phyloP scores from a whole-genome alignment of 2,797 vertebrate species.

The Centroberyx gerrardi region DNA sequence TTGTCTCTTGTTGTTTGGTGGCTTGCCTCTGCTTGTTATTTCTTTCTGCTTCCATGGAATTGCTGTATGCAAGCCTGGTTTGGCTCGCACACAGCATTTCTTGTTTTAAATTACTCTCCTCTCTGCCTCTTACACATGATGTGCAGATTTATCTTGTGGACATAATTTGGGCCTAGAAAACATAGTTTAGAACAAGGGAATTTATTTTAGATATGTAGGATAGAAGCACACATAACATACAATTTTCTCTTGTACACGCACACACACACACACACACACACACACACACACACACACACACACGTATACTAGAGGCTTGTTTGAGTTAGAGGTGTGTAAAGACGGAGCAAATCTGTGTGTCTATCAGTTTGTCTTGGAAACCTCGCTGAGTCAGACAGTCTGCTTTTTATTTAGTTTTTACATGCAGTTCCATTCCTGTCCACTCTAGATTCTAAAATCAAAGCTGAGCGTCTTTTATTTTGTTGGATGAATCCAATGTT shows the following conservation, averaged over 20 bases:
- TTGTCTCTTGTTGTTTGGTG: neutral
- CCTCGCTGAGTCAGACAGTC: neutral
- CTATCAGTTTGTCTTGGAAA: neutral
- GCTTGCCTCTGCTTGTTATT: conserved; percentile 51
- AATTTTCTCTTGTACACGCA: neutral
- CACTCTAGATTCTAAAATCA: neutral
- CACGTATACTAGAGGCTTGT: neutral
- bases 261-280: conserved; percentile 10
- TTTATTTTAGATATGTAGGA: neutral
- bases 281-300: neutral
- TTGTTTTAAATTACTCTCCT: neutral
- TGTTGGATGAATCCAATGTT: conserved; percentile 18
- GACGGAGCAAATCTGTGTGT: neutral
- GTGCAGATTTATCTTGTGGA: neutral
- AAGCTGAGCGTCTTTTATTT: neutral
- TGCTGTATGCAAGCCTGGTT: conserved; percentile 10
- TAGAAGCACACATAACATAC: neutral
- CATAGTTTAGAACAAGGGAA: too few species aligned
- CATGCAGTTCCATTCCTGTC: neutral
- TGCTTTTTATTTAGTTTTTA: conserved; percentile 1
- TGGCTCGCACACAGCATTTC: neutral
- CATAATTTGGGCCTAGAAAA: neutral
- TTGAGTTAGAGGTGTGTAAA: neutral
- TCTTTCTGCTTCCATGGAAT: conserved; percentile 26
- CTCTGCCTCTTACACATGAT: neutral